Evolutionary conservation across 2,797 vertebrate genomes (phyloP).

Genomic region (Leucoraja ocellata): DNA sequence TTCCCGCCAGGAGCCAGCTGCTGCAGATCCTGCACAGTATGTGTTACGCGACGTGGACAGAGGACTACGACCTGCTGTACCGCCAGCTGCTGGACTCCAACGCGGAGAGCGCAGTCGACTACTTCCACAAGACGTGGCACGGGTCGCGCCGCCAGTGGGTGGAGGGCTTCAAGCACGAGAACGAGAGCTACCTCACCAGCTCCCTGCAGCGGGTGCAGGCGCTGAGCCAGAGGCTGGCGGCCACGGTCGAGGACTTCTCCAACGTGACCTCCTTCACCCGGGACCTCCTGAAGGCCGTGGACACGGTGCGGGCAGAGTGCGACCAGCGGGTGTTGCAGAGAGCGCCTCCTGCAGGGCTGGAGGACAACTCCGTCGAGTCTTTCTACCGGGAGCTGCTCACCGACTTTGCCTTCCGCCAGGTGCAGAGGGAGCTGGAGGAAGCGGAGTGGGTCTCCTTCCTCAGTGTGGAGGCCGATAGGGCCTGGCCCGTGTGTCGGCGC

Average conservation of each 20-base stretch:
- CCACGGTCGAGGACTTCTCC: not conserved
- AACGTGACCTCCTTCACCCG: not conserved
- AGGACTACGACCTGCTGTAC: constrained; percentile 16
- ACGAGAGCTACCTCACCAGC: constrained; percentile 21
- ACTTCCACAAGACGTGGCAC: constrained; percentile 19
- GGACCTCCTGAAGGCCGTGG: not conserved
- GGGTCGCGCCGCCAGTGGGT: not conserved
- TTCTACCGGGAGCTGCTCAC: not conserved
- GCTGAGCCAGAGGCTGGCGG: constrained; percentile 2
- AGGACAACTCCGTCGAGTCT: not conserved
- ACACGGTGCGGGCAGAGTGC: not conserved
- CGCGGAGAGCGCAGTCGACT: not conserved
- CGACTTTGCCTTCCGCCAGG: not conserved
- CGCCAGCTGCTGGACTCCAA: constrained; percentile 6
- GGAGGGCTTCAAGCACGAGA: constrained; percentile 18
- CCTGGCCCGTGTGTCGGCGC: not conserved
- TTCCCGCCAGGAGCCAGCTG: not conserved
- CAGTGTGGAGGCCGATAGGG: not conserved
- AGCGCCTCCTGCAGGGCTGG: not conserved
- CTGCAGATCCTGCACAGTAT: constrained; percentile 19
- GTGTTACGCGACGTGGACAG: not conserved
- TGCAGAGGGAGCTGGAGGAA: not conserved
- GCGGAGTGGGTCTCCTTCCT: constrained; percentile 1
- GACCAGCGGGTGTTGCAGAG: not conserved
- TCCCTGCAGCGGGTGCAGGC: not conserved